phyloP scores from a whole-genome alignment of 2,888 invertebrate genomes.

The Cephus sareptanus region DNA sequence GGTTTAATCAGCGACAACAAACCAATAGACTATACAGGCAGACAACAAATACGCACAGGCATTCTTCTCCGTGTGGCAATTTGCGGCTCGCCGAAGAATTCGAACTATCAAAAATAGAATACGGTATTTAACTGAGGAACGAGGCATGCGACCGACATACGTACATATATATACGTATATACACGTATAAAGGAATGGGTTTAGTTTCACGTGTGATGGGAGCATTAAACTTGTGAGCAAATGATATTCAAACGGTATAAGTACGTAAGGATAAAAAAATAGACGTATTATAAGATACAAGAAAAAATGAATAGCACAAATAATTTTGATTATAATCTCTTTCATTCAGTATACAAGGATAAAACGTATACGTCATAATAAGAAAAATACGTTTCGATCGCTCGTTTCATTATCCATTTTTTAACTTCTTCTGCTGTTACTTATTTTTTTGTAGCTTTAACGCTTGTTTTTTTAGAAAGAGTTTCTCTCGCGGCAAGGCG shows the following conservation, averaged over 20 bases:
- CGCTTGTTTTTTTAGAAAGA: background rate
- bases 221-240: background rate
- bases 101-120: slow-evolving; percentile 9
- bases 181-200: background rate
- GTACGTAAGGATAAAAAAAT: background rate
- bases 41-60: slow-evolving; percentile 5
- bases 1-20: slow-evolving; percentile 8
- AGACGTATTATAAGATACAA: background rate
- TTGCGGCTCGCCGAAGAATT: slow-evolving; percentile 6
- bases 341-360: background rate
- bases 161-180: background rate
- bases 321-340: background rate
- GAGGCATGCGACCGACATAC: background rate
- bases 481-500: slow-evolving; percentile 18
- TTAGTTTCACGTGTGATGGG: background rate
- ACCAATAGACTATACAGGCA: background rate
- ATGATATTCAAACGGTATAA: background rate
- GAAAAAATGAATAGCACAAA: background rate
- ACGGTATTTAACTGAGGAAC: background rate
- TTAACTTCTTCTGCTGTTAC: background rate
- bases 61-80: slow-evolving; percentile 9
- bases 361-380: background rate
- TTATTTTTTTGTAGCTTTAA: background rate
- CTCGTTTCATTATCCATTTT: background rate
- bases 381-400: slow-evolving; percentile 9